Conservation (phyloP, 1,140 invertebrate genomes). For the Popillia japonica region DNA sequence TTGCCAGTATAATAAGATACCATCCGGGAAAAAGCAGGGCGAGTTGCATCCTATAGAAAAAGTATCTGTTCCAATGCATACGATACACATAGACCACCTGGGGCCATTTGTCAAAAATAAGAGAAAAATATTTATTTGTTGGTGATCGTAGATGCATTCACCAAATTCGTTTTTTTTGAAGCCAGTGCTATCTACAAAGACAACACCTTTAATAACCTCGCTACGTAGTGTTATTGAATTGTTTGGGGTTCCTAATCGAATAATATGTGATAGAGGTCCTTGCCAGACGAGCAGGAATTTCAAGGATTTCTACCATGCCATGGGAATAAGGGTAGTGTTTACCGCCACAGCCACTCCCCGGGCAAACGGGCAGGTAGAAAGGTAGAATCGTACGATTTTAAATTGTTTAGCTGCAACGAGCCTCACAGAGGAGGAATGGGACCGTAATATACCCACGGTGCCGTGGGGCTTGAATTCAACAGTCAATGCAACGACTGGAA, state of each 20-base stretch:
- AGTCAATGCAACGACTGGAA: too few relatives aligned
- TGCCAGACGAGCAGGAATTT: constrained; percentile 53
- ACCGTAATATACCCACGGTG: background rate
- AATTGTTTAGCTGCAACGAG: background rate
- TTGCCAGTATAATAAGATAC: too few relatives aligned
- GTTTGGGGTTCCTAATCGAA: constrained; percentile 51
- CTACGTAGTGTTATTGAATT: too few relatives aligned
- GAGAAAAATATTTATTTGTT: constrained; percentile 51
- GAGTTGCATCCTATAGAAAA: constrained; percentile 54
- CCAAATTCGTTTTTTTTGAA: constrained; percentile 49
- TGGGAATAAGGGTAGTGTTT: constrained; percentile 50
- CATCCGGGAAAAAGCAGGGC: too few relatives aligned
- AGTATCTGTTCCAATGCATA: constrained; percentile 52
- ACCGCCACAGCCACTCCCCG: constrained; percentile 55
- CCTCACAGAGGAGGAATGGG: background rate
- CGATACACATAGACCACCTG: constrained; percentile 55
- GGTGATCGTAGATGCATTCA: constrained; percentile 58
- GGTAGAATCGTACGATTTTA: constrained; percentile 36
- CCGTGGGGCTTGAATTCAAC: background rate
- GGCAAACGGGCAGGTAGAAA: constrained; percentile 51
- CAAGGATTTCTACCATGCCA: constrained; percentile 46
- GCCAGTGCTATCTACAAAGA: background rate
- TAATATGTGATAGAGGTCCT: constrained; percentile 56
- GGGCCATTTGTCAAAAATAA: constrained; percentile 53
- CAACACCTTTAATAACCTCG: background rate